Conservation (phyloP, 2,888 invertebrate species). For the Ethmia dodecea region DNA sequence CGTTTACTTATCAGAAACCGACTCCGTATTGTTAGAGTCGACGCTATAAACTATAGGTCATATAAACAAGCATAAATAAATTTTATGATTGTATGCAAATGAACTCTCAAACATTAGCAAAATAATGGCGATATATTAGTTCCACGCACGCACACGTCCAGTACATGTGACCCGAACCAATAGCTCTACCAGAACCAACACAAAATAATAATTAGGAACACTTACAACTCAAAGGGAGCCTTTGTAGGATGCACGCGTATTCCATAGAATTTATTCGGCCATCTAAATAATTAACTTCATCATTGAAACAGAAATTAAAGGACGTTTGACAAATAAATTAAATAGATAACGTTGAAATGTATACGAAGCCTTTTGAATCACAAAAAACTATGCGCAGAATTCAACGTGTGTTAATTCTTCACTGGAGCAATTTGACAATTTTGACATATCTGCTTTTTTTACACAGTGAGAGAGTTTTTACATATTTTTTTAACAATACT, state of each 20-base stretch:
- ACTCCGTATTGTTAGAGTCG: neutral
- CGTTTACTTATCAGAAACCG: constrained; percentile 17
- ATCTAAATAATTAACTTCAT: constrained; percentile 50
- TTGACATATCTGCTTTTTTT: too few relatives aligned
- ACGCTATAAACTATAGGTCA: neutral
- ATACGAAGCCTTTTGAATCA: constrained; percentile 18
- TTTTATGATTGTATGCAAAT: constrained; percentile 67
- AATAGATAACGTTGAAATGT: constrained; percentile 19
- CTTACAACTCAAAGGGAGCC: constrained; percentile 58
- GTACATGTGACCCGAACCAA: constrained; percentile 42
- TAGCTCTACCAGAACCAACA: constrained; percentile 32
- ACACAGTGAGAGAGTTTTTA: too few relatives aligned
- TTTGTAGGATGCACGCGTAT: constrained; percentile 46
- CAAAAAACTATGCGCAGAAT: constrained; percentile 13
- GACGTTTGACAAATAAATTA: constrained; percentile 19
- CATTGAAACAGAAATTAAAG: constrained; percentile 22
- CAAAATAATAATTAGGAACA: constrained; percentile 38
- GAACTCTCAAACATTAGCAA: constrained; percentile 52
- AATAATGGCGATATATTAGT: constrained; percentile 44
- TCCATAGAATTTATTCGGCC: constrained; percentile 52
- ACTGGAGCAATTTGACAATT: constrained; percentile 44
- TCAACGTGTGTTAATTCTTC: constrained; percentile 29
- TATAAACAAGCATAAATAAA: constrained; percentile 41
- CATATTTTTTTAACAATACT: too few relatives aligned
- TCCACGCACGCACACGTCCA: constrained; percentile 37